Conservation (phyloP, 2,888 invertebrate genomes). For the Dinocampus coccinellae region DNA sequence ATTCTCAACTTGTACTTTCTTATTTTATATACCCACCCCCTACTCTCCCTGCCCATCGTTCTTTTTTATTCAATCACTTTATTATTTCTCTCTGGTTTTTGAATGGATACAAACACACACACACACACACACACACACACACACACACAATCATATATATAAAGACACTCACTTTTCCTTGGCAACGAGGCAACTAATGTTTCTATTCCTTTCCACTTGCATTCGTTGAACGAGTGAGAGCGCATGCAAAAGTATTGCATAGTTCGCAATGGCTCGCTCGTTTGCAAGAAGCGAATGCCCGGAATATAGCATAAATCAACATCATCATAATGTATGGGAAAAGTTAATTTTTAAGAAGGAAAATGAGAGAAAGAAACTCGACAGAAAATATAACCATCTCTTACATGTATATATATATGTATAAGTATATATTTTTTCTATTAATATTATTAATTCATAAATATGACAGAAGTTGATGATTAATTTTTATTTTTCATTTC, state of each 20-base stretch:
- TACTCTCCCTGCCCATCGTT: neutral
- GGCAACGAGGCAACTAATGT: slow-evolving; percentile 40
- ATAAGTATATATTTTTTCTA: neutral
- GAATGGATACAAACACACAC: no score
- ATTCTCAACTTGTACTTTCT: no score
- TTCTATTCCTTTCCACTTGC: slow-evolving; percentile 45
- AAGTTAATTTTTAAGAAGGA: slow-evolving; percentile 24
- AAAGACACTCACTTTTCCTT: slow-evolving; percentile 8
- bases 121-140: no score
- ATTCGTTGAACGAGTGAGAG: slow-evolving; percentile 32
- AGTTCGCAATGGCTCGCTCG: slow-evolving; percentile 30
- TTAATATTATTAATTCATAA: no score
- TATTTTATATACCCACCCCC: neutral
- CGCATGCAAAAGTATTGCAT: no score
- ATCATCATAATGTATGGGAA: slow-evolving; percentile 38
- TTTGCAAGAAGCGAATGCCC: slow-evolving; percentile 30
- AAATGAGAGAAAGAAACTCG: slow-evolving; percentile 16
- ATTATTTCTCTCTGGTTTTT: no score
- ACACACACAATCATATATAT: no score
- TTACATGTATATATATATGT: neutral
- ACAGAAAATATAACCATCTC: neutral
- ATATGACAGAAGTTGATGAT: no score
- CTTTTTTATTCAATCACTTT: no score
- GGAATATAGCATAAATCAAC: slow-evolving; percentile 37
- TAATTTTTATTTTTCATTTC: no score